Evolutionary conservation across 2,888 invertebrate genomes (phyloP).

Genomic region (Halocaridina rubra): DNA sequence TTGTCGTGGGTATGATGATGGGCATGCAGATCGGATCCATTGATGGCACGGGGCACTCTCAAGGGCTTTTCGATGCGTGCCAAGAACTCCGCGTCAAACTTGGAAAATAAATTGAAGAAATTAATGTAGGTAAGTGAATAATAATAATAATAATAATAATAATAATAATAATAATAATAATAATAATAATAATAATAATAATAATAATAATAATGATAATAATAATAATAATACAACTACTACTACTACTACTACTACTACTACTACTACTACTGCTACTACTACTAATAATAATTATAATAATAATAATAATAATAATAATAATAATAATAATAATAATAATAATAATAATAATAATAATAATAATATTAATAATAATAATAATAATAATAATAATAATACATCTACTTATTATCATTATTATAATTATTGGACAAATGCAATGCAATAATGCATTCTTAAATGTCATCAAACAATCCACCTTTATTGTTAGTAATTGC

Average conservation of each 20-base stretch:
- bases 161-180: not conserved
- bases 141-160: not conserved
- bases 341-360: not conserved
- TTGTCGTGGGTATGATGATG: constrained; percentile 54
- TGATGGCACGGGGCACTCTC: not conserved
- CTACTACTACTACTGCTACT: no score
- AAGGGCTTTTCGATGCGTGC: constrained; percentile 30
- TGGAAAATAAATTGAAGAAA: no score
- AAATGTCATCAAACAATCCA: no score
- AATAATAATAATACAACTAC: not conserved
- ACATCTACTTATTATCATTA: no score
- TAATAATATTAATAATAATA: not conserved
- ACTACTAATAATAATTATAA: no score
- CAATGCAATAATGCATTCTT: no score
- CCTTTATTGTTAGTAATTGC: no score
- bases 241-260: no score
- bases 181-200: not conserved
- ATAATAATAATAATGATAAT: not conserved
- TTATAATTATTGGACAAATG: no score
- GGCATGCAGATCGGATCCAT: constrained; percentile 9
- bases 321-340: not conserved
- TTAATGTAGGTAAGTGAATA: no score
- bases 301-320: not conserved
- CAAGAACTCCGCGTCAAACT: constrained; percentile 53
- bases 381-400: not conserved